Evolutionary conservation across 2,797 vertebrate species (phyloP), one percentile per base, ranked within the genome.

Genomic region (Melanotaenia maccullochi): DNA sequence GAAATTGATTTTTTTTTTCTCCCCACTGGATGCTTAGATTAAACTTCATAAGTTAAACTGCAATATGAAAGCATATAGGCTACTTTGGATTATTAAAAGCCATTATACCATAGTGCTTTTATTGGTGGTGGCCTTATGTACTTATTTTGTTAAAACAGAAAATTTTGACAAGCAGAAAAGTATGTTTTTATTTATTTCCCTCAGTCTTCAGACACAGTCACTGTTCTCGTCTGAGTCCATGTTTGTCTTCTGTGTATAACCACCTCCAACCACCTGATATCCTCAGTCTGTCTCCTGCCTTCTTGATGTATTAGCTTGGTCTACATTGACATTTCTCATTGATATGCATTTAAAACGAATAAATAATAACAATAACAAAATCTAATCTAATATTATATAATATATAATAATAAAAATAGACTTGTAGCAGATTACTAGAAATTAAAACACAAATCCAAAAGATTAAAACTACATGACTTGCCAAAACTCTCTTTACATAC

Each of bases 1-100:
- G 68, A 85, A 90, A 92, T 85, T 81, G 83, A 84, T 86, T 91
- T 91, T 77, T 61, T 71, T 68, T 49, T 74, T 32, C 40, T 32
- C 16, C 49, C 65, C 69, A 44, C 20, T 14, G 60, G 67, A 24
- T n/a, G 42, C 74, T 92, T 82, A 72, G 75, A 63, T 84, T 52
- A n/a, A 81, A 72, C 54, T 60, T 74, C 44, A 38, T 51, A 66
- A 65, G 32, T 81, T 49, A 68, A 68, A 71, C 68, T 68, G 36
- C 16, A 60, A 65, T 62, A 73, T 51, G 2, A 28, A 74, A 51
- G 35, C 57, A 68, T 7, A 64, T 54, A 47, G 52, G 60, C 4
- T 2, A 57, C 2, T 22, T 2, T 0, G 11, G 30, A 44, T 76
- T 66, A 67, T 81, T 75, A 66, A 78, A 75, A 71, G 56, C 36